These are phyloP conservation scores for Myotis lucifugus DNA, from an alignment of 2,113 vertebrate species.

Conservation along the genomic window DNA sequence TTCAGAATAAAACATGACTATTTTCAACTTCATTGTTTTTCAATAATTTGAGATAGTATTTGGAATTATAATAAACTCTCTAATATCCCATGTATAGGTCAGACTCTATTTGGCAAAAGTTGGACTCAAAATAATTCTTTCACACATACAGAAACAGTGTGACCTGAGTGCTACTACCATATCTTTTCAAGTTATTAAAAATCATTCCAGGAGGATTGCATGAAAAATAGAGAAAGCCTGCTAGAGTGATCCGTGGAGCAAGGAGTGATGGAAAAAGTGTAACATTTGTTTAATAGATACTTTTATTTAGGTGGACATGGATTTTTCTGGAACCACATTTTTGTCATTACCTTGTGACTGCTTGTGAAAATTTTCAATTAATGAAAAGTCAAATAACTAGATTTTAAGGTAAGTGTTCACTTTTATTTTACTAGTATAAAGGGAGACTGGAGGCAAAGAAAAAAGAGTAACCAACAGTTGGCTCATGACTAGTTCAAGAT, in stretches of 20 bases:
- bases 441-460: not conserved
- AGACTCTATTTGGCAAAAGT: not conserved
- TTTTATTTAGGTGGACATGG: not conserved
- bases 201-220: not conserved
- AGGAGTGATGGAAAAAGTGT: not conserved
- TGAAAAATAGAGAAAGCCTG: not conserved
- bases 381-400: not conserved
- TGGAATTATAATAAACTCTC: constrained; percentile 28
- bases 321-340: not conserved
- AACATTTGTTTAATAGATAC: not conserved
- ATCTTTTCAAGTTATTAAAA: not conserved
- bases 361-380: constrained; percentile 1
- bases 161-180: not conserved
- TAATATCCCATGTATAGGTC: not conserved
- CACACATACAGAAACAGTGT: not conserved
- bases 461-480: not conserved
- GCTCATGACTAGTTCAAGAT: not conserved
- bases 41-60: not conserved
- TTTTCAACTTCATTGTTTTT: constrained; percentile 42
- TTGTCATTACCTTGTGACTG: not conserved
- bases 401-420: not conserved
- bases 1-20: not conserved
- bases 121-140: not conserved
- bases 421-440: not conserved
- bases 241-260: not conserved